Percentiles rank a stretch among this genome's conserved stretches.
phyloP scores from a whole-genome alignment of 2,888 invertebrate species.

The Eupithecia insigniata region DNA sequence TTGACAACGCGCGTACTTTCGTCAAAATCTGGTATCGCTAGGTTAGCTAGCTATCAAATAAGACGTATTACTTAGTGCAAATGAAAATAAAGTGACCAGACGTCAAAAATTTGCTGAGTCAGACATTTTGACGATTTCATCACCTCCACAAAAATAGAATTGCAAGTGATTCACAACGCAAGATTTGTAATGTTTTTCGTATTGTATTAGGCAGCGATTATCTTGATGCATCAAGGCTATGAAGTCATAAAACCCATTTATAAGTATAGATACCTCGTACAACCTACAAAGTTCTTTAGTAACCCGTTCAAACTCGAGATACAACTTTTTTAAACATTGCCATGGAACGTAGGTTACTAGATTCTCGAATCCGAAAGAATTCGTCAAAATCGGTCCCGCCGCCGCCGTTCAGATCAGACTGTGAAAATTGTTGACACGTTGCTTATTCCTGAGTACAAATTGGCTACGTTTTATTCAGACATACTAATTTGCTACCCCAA shows the following conservation, averaged over 20 bases:
- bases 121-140: background rate
- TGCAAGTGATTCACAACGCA: slow-evolving; percentile 9
- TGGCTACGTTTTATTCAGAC: too few relatives aligned
- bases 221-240: background rate
- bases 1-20: background rate
- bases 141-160: slow-evolving; percentile 13
- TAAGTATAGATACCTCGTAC: background rate
- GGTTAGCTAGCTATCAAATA: background rate
- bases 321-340: background rate
- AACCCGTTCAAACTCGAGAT: background rate
- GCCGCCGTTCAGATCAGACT: too few relatives aligned
- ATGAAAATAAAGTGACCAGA: background rate
- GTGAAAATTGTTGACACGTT: too few relatives aligned
- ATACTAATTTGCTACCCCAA: too few relatives aligned
- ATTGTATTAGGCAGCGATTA: slow-evolving; percentile 14
- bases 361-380: too few relatives aligned
- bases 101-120: slow-evolving; percentile 1
- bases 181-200: slow-evolving; percentile 11
- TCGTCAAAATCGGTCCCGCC: too few relatives aligned
- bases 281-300: background rate
- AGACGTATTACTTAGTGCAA: background rate
- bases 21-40: background rate
- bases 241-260: background rate
- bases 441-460: too few relatives aligned
- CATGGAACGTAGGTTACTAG: background rate